Percentiles rank a stretch among this genome's conserved stretches.
These are phyloP conservation scores for Ormyrus rosae DNA, from an alignment of 2,888 invertebrate species.

Conservation along the genomic window DNA sequence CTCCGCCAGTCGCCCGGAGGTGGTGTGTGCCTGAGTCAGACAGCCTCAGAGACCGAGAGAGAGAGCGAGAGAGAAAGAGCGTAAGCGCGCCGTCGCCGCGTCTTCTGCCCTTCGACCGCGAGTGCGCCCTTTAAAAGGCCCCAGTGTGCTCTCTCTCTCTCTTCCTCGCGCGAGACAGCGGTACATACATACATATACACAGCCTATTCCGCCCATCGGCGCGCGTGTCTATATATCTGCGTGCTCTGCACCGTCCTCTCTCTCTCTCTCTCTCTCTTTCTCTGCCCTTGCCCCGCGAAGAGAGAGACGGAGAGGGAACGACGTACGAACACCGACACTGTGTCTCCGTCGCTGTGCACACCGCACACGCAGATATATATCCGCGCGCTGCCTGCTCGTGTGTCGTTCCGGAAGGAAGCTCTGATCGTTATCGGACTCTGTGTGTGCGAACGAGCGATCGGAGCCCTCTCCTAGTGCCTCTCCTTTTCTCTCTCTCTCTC, in stretches of 20 bases:
- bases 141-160: not conserved
- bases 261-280: not conserved
- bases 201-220: not conserved
- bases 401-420: constrained; percentile 40
- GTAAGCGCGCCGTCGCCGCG: constrained; percentile 46
- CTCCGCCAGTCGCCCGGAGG: constrained; percentile 30
- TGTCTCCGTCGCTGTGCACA: not conserved
- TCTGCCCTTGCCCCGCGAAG: constrained; percentile 9
- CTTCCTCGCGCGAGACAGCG: not conserved
- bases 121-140: not conserved
- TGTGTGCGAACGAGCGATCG: constrained; percentile 45
- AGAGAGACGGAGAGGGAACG: constrained; percentile 1
- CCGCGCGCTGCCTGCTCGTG: no score
- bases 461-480: not conserved
- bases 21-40: constrained; percentile 17
- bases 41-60: constrained; percentile 25
- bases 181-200: not conserved
- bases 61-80: constrained; percentile 13
- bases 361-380: not conserved
- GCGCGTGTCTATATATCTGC: not conserved
- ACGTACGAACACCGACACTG: not conserved
- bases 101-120: constrained; percentile 27
- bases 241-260: not conserved
- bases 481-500: constrained; percentile 13
- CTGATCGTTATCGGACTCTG: constrained; percentile 43